A percentile compares a stretch with the other conserved stretches of the same genome.
Evolutionary conservation across 2,113 vertebrate genomes (phyloP).

Genomic region (Craseonycteris thonglongyai): DNA sequence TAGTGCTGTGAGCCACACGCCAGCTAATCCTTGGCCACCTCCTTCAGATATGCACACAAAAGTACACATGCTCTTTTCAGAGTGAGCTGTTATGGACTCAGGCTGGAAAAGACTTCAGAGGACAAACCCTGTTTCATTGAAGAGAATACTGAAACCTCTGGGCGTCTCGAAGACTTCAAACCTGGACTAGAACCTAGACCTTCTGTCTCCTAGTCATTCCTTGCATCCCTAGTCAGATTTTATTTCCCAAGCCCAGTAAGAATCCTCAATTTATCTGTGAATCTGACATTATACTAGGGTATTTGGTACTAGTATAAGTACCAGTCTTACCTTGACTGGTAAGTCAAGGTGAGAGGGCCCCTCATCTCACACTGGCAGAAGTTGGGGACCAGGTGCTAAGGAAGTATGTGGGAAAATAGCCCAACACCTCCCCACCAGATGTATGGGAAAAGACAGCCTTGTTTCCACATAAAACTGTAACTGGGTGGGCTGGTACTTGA

Average conservation of each 20-base stretch:
- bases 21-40: neutral
- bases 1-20: neutral
- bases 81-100: neutral
- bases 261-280: neutral
- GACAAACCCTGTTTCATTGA: neutral
- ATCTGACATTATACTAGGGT: neutral
- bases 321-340: no score
- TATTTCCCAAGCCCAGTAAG: neutral
- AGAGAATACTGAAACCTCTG: neutral
- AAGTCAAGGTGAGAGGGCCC: neutral
- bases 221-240: neutral
- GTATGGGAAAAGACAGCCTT: neutral
- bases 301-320: no score
- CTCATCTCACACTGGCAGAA: neutral
- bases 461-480: neutral
- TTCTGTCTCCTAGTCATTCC: neutral
- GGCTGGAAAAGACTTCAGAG: neutral
- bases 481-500: neutral
- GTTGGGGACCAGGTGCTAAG: neutral
- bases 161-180: neutral
- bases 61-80: neutral
- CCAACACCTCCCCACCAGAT: neutral
- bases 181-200: neutral
- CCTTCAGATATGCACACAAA: neutral
- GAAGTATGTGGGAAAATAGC: neutral